Evolutionary conservation across 2,113 vertebrate species (phyloP).

Genomic region (Nematolebias whitei): DNA sequence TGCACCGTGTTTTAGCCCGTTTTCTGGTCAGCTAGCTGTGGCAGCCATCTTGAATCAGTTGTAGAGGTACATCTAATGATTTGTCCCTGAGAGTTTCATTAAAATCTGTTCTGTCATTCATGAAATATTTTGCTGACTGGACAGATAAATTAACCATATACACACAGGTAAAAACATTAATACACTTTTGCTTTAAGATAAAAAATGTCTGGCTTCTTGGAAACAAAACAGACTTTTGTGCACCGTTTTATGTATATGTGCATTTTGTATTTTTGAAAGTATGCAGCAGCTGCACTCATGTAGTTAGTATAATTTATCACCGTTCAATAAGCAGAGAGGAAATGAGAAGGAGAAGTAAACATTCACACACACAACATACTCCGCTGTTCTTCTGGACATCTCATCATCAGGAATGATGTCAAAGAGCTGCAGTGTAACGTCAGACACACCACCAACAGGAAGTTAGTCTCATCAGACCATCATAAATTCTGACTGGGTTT

Average conservation of each 20-base stretch:
- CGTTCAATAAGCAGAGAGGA: conserved; percentile 17
- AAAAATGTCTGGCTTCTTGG: too few relatives aligned
- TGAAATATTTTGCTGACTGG: too few relatives aligned
- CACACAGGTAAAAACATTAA: too few relatives aligned
- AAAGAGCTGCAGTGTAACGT: conserved; percentile 23
- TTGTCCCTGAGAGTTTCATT: too few relatives aligned
- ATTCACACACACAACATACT: conserved; percentile 11
- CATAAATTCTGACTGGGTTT: conserved; percentile 52
- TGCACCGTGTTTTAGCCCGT: too few relatives aligned
- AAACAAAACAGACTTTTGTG: too few relatives aligned
- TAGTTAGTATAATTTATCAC: conserved; percentile 52
- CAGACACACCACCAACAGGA: conserved; percentile 55
- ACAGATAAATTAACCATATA: too few relatives aligned
- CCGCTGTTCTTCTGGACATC: neutral
- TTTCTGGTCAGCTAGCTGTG: too few relatives aligned
- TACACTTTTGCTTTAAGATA: too few relatives aligned
- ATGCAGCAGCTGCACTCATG: conserved; percentile 43
- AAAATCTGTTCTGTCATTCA: too few relatives aligned
- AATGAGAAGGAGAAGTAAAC: conserved; percentile 38
- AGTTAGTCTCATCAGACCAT: conserved; percentile 69
- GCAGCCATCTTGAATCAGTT: too few relatives aligned
- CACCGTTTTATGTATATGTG: neutral
- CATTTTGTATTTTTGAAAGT: conserved; percentile 31
- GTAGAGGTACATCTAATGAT: too few relatives aligned
- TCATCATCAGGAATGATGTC: conserved; percentile 34